A percentile compares a stretch with the other conserved stretches of the same genome.
These are phyloP conservation scores for Bos javanicus DNA, from an alignment of 2,113 vertebrate species.

Conservation along the genomic window DNA sequence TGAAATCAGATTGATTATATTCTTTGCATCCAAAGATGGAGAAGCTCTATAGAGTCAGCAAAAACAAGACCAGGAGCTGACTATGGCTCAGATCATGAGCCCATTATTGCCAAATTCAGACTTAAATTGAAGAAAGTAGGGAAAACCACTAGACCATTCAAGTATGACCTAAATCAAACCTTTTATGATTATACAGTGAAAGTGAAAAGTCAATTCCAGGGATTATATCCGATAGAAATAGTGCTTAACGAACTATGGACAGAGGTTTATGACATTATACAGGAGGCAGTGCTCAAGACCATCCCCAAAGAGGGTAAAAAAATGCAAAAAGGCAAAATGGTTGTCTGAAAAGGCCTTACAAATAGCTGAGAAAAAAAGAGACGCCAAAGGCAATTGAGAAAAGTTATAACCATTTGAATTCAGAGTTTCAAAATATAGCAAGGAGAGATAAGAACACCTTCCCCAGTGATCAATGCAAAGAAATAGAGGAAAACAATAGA, in stretches of 20 bases:
- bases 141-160: neutral
- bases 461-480: neutral
- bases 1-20: neutral
- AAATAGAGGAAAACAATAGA: neutral
- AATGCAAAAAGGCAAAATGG: neutral
- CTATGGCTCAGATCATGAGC: neutral
- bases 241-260: neutral
- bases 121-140: neutral
- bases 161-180: neutral
- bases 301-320: neutral
- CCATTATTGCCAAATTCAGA: neutral
- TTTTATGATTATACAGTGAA: neutral
- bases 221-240: neutral
- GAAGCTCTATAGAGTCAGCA: neutral
- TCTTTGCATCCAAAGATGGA: neutral
- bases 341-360: neutral
- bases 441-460: neutral
- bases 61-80: neutral
- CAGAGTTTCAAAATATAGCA: neutral
- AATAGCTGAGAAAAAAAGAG: neutral
- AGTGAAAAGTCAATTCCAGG: neutral
- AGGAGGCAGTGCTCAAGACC: neutral
- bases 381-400: neutral
- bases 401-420: neutral
- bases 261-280: neutral